phyloP scores from a whole-genome alignment of 2,888 invertebrate genomes.

The Nesidiocoris tenuis region DNA sequence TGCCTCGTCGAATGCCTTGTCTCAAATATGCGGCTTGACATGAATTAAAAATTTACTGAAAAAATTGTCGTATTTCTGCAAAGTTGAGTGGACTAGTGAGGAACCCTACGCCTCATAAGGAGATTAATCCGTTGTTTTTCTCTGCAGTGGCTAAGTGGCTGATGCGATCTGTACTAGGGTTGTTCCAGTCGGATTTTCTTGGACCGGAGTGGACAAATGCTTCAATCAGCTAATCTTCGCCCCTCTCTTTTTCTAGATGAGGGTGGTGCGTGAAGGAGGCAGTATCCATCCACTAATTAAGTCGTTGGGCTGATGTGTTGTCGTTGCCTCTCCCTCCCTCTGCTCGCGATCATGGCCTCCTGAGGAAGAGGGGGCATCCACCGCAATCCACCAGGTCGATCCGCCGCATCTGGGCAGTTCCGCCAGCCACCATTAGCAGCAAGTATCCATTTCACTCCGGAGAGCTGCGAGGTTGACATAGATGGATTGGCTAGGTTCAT shows the following conservation, averaged over 20 bases:
- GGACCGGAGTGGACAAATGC: no score
- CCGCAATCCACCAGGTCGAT: background rate
- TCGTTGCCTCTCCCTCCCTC: background rate
- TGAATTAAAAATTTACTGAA: no score
- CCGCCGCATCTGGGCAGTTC: background rate
- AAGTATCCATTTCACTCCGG: conserved; percentile 21
- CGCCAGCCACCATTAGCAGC: background rate
- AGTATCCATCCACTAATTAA: background rate
- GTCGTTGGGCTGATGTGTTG: background rate
- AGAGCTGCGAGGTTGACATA: conserved; percentile 5
- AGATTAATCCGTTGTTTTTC: no score
- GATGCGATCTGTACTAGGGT: no score
- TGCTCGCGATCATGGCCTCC: background rate
- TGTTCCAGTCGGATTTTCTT: no score
- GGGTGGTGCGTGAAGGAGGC: background rate
- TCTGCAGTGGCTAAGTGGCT: no score
- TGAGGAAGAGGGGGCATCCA: background rate
- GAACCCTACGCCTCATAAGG: no score
- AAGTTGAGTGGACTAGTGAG: no score
- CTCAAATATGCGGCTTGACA: no score
- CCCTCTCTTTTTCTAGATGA: background rate
- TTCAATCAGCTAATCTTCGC: background rate
- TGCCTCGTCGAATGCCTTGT: no score
- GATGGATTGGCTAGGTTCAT: conserved; percentile 25
- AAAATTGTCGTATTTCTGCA: no score